Evolutionary conservation across 2,797 vertebrate genomes (phyloP).

Genomic region (Discoglossus pictus): DNA sequence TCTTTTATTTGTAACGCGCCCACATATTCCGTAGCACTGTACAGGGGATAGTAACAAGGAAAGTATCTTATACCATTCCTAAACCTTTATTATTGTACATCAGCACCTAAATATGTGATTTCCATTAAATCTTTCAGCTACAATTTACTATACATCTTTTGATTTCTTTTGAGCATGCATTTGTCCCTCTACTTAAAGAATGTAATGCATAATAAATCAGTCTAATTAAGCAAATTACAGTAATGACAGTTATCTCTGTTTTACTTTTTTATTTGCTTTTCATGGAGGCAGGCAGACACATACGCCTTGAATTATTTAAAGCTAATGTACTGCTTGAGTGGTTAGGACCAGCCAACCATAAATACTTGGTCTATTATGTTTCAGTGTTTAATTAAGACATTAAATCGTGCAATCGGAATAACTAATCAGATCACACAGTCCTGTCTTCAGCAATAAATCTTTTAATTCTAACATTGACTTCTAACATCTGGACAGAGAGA

Average conservation of each 20-base stretch:
- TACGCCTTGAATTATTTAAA: conserved; percentile 45
- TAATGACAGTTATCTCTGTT: conserved; percentile 37
- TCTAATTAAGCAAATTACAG: conserved; percentile 38
- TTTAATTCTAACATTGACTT: conserved; percentile 9
- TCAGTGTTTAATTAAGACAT: conserved; percentile 48
- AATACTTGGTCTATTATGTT: conserved; percentile 43
- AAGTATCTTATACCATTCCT: no score
- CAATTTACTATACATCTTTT: neutral
- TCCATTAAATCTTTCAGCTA: neutral
- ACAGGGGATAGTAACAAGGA: no score
- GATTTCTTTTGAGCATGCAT: neutral
- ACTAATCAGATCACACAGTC: conserved; percentile 31
- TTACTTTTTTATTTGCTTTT: conserved; percentile 30
- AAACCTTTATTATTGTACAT: no score
- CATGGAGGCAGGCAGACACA: conserved; percentile 22
- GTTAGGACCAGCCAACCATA: conserved; percentile 33
- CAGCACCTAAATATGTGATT: neutral
- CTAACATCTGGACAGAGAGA: neutral
- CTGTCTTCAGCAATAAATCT: conserved; percentile 22
- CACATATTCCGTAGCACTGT: no score
- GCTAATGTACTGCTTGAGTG: conserved; percentile 28
- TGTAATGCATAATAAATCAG: conserved; percentile 3
- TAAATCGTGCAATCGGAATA: conserved; percentile 46
- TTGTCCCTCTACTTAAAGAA: neutral
- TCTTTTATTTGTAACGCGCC: no score